Percentiles rank a stretch among this genome's conserved stretches.
phyloP scores from a whole-genome alignment of 2,888 invertebrate genomes.

The Drosophila fulvimacula region DNA sequence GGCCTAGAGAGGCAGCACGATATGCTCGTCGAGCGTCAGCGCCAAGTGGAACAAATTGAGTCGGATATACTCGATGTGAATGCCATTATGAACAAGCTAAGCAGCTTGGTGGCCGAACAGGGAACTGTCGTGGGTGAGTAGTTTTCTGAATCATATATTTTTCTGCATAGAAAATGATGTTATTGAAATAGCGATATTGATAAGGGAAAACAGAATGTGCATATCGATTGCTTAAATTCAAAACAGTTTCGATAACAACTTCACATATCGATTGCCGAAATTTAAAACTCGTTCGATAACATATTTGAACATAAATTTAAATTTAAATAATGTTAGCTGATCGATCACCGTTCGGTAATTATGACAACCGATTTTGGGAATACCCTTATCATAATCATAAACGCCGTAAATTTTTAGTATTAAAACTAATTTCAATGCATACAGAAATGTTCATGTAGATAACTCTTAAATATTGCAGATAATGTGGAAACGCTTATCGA shows the following conservation, averaged over 20 bases:
- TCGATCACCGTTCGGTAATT: slow-evolving; percentile 2
- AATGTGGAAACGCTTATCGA: slow-evolving; percentile 93
- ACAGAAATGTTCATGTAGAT: background rate
- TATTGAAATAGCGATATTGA: background rate
- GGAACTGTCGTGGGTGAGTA: slow-evolving; percentile 90
- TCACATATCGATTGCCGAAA: background rate
- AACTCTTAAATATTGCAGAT: slow-evolving; percentile 86
- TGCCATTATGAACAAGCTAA: slow-evolving; percentile 92
- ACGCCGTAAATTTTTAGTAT: background rate
- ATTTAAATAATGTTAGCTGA: background rate
- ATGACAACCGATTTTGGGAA: too few species aligned
- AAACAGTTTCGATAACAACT: background rate
- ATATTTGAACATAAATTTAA: background rate
- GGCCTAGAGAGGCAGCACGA: slow-evolving; percentile 91
- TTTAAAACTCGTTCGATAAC: background rate
- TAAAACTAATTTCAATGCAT: background rate
- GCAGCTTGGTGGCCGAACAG: slow-evolving; percentile 90
- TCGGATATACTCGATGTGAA: slow-evolving; percentile 93
- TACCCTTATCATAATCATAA: background rate
- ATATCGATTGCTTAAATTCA: slow-evolving; percentile 1
- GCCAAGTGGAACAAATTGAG: slow-evolving; percentile 92
- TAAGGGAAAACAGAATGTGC: background rate
- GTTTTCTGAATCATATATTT: too few species aligned
- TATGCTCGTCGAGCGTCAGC: slow-evolving; percentile 91
- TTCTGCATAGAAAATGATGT: background rate